Percentiles rank a stretch among this genome's conserved stretches.
These are phyloP conservation scores for Gymnorhina tibicen DNA, from an alignment of 2,113 vertebrate species.

Conservation along the genomic window DNA sequence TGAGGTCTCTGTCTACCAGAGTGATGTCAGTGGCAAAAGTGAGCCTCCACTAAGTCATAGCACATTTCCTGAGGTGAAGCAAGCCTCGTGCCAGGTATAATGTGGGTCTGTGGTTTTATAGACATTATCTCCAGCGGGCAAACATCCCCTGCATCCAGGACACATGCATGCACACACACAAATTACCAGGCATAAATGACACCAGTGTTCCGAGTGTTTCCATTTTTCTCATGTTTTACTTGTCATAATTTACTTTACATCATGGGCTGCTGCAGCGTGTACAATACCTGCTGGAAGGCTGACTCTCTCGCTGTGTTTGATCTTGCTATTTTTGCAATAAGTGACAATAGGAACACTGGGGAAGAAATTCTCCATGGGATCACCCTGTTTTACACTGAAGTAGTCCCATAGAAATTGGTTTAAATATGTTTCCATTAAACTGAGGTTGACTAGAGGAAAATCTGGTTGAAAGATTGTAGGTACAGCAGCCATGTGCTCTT, in stretches of 20 bases:
- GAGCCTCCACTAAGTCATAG: neutral
- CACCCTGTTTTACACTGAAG: neutral
- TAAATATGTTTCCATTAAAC: neutral
- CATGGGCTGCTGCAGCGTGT: neutral
- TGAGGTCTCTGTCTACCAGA: neutral
- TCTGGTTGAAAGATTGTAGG: neutral
- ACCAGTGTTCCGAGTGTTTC: neutral
- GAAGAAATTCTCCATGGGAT: neutral
- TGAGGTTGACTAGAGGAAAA: neutral
- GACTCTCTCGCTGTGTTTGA: neutral
- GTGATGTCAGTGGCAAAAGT: neutral
- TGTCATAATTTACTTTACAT: neutral
- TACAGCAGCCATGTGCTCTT: neutral
- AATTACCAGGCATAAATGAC: neutral
- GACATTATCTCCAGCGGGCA: neutral
- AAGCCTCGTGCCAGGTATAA: neutral
- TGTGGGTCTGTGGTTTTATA: neutral
- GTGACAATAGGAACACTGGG: neutral
- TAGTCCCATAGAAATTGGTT: neutral
- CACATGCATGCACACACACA: neutral
- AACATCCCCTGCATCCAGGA: neutral
- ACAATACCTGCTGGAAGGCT: neutral
- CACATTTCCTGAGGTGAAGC: neutral
- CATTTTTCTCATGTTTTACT: neutral
- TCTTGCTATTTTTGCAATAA: neutral